These are phyloP conservation scores for Chloromyia formosa DNA, from an alignment of 2,888 invertebrate species.

Conservation along the genomic window DNA sequence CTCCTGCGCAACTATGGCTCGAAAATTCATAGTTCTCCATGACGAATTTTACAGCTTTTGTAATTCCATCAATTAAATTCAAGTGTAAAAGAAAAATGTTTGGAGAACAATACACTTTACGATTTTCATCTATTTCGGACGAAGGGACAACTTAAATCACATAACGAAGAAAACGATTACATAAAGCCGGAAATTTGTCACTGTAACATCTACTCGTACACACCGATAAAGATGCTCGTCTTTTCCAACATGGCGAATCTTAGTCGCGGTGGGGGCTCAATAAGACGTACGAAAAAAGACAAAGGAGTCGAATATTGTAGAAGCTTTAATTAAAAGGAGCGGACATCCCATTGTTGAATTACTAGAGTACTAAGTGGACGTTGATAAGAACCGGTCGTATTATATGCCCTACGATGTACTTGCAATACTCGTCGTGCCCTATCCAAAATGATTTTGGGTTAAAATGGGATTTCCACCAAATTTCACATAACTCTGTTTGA, in stretches of 20 bases:
- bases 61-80: neutral
- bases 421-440: neutral
- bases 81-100: neutral
- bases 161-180: neutral
- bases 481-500: slow-evolving; percentile 10
- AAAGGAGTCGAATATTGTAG: neutral
- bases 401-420: neutral
- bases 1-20: no score
- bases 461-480: slow-evolving; percentile 3
- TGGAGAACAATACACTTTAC: slow-evolving; percentile 9
- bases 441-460: slow-evolving; percentile 7
- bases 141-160: neutral
- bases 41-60: neutral
- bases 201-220: neutral
- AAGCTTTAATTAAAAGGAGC: neutral
- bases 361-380: neutral
- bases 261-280: no score
- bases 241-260: no score
- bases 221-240: neutral
- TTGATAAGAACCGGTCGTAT: neutral
- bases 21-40: neutral
- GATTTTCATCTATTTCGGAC: slow-evolving; percentile 9
- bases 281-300: neutral
- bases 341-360: neutral
- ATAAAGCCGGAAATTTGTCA: neutral